These are phyloP conservation scores for Uropetala carovei DNA, from an alignment of 2,888 invertebrate genomes.

Conservation along the genomic window DNA sequence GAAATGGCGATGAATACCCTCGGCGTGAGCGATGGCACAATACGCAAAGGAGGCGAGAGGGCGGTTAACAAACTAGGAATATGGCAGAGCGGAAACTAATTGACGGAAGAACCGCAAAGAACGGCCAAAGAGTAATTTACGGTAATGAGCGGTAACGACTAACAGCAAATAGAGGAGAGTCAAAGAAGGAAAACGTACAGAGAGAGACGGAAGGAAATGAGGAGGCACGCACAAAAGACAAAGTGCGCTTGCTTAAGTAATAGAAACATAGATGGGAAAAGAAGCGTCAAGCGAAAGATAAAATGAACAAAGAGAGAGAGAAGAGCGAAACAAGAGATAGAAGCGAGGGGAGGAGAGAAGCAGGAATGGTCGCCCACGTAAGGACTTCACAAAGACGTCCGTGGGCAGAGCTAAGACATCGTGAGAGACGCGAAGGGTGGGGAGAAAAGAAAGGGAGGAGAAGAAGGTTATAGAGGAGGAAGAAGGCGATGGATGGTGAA, in stretches of 20 bases:
- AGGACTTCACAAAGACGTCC: neutral
- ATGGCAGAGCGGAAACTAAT: too few species aligned
- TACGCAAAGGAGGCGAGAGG: too few species aligned
- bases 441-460: neutral
- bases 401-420: constrained; percentile 10
- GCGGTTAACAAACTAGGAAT: too few species aligned
- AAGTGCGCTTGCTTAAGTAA: constrained; percentile 15
- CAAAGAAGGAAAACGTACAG: too few species aligned
- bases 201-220: neutral
- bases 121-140: neutral
- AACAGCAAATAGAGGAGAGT: neutral
- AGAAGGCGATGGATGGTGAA: neutral
- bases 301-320: neutral
- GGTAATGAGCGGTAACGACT: neutral
- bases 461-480: neutral
- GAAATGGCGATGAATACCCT: too few species aligned
- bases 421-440: neutral
- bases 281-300: neutral
- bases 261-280: neutral
- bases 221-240: neutral
- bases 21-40: too few species aligned
- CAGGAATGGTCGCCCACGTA: neutral
- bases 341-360: neutral
- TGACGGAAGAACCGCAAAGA: neutral
- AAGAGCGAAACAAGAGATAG: neutral